Percentiles rank a stretch among this genome's conserved stretches.
phyloP scores from a whole-genome alignment of 2,113 vertebrate genomes.

The Dasyornis broadbenti region DNA sequence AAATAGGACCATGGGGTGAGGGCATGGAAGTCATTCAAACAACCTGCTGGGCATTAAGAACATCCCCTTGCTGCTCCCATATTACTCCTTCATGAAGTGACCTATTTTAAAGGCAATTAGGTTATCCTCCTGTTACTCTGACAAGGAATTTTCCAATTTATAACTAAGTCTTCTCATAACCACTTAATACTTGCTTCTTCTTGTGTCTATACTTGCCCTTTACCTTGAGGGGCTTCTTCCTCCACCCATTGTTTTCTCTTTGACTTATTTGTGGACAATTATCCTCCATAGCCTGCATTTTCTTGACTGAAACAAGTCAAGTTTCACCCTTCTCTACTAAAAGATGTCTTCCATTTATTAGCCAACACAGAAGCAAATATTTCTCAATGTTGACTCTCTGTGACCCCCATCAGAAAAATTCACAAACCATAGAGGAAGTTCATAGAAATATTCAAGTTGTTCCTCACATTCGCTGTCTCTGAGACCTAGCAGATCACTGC shows the following conservation, averaged over 20 bases:
- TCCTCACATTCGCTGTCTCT: background rate
- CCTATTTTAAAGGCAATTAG: background rate
- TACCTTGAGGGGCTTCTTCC: background rate
- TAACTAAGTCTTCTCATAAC: background rate
- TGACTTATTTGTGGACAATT: background rate
- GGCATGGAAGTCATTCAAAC: background rate
- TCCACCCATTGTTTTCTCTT: background rate
- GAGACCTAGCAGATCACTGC: background rate
- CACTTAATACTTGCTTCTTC: background rate
- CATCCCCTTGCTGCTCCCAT: background rate
- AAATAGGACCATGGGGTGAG: rapidly evolving
- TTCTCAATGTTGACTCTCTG: background rate
- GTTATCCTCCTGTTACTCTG: background rate
- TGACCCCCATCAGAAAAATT: background rate
- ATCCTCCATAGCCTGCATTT: background rate
- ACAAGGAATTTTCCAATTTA: background rate
- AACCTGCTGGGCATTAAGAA: background rate
- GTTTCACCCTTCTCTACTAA: background rate
- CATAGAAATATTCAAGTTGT: background rate
- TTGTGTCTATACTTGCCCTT: background rate
- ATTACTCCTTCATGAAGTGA: background rate
- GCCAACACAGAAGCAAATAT: background rate
- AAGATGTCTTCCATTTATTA: background rate
- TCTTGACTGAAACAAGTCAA: background rate
- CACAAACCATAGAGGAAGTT: background rate